Evolutionary conservation across 2,888 invertebrate species (phyloP).

Genomic region (Seira musarum): DNA sequence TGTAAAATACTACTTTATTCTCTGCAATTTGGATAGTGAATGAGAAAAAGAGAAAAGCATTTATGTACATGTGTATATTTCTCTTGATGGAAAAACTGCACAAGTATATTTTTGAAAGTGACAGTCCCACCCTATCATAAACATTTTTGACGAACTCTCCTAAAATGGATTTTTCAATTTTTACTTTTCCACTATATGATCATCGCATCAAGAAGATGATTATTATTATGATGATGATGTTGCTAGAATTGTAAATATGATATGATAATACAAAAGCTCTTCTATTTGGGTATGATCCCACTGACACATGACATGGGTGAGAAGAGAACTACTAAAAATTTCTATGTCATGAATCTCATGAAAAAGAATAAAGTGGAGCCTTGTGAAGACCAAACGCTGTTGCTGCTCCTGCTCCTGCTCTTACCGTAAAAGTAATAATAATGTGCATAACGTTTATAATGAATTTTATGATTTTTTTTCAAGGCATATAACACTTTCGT

Average conservation of each 20-base stretch:
- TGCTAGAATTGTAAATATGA: conserved; percentile 16
- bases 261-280: conserved; percentile 15
- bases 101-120: conserved; percentile 40
- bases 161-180: conserved; percentile 59
- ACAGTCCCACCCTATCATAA: conserved; percentile 58
- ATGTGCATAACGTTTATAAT: neutral
- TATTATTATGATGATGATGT: conserved; percentile 8
- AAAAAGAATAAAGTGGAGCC: neutral
- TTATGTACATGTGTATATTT: too few relatives aligned
- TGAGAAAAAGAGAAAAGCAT: neutral
- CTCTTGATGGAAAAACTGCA: neutral
- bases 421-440: neutral
- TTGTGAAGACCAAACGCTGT: neutral
- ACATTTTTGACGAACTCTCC: conserved; percentile 44
- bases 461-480: conserved; percentile 8
- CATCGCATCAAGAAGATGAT: conserved; percentile 14
- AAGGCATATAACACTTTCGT: neutral
- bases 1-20: too few relatives aligned
- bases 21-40: too few relatives aligned
- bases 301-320: conserved; percentile 34
- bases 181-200: conserved; percentile 18
- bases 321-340: neutral
- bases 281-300: conserved; percentile 33
- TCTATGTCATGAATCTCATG: conserved; percentile 11
- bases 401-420: too few relatives aligned